Evolutionary conservation across 2,888 invertebrate genomes (phyloP).

Genomic region (Zelleria hepariella): DNA sequence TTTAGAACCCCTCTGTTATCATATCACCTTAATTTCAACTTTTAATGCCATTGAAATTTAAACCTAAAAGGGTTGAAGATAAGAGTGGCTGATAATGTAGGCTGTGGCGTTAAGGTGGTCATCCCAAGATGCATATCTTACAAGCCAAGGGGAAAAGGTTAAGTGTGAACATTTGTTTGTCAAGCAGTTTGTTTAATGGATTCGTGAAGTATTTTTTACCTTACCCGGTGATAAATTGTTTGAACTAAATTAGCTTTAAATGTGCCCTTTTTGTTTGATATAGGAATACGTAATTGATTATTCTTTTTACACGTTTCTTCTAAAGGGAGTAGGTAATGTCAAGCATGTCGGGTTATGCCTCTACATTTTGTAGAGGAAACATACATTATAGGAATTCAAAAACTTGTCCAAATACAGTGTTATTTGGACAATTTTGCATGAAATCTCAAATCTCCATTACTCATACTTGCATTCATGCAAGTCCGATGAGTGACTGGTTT

Average conservation of each 20-base stretch:
- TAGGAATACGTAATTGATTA: background rate
- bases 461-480: too few relatives aligned
- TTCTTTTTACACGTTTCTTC: background rate
- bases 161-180: conserved; percentile 72
- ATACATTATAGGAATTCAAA: too few relatives aligned
- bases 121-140: conserved; percentile 55
- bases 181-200: conserved; percentile 65
- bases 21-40: background rate
- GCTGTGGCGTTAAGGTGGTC: conserved; percentile 21
- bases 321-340: background rate
- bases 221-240: background rate
- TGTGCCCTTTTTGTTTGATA: background rate
- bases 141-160: conserved; percentile 54
- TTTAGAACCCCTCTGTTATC: background rate
- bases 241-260: background rate
- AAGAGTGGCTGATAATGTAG: conserved; percentile 45
- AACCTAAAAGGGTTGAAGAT: conserved; percentile 18
- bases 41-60: conserved; percentile 11
- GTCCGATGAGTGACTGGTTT: too few relatives aligned
- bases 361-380: background rate
- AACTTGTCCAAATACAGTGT: too few relatives aligned
- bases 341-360: background rate
- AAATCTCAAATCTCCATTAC: too few relatives aligned
- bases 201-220: conserved; percentile 48
- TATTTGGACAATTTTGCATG: too few relatives aligned